phyloP scores from a whole-genome alignment of 2,888 invertebrate genomes.

The Chaitophorus viminalis region DNA sequence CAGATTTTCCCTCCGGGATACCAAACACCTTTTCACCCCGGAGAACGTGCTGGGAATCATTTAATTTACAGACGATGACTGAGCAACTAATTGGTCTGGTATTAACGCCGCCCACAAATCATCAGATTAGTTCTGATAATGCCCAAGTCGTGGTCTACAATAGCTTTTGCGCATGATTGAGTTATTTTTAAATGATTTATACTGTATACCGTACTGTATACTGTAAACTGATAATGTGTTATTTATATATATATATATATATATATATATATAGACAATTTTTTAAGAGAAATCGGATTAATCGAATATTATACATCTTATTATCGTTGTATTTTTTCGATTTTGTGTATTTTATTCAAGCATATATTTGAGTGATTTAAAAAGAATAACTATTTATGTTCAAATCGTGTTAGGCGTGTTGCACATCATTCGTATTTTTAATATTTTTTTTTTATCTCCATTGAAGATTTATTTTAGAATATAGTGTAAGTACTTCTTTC shows the following conservation, averaged over 20 bases:
- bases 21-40: conserved; percentile 52
- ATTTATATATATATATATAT: neutral
- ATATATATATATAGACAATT: neutral
- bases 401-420: neutral
- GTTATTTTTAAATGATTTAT: conserved; percentile 1
- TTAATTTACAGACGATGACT: conserved; percentile 47
- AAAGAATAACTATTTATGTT: neutral
- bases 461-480: neutral
- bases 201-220: too few species aligned
- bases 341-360: neutral
- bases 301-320: neutral
- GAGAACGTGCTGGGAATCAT: conserved; percentile 60
- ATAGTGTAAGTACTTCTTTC: neutral
- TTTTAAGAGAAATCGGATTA: neutral
- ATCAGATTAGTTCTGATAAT: conserved; percentile 54
- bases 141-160: conserved; percentile 29
- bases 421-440: neutral
- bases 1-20: conserved; percentile 39
- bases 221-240: too few species aligned
- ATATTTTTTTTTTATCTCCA: neutral
- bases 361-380: neutral
- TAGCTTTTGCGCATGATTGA: conserved; percentile 36
- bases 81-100: conserved; percentile 45
- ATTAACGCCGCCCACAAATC: conserved; percentile 56
- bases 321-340: neutral